Base-by-base conservation (phyloP, 2,113 vertebrate genomes). In the Bambusicola thoracicus region DNA sequence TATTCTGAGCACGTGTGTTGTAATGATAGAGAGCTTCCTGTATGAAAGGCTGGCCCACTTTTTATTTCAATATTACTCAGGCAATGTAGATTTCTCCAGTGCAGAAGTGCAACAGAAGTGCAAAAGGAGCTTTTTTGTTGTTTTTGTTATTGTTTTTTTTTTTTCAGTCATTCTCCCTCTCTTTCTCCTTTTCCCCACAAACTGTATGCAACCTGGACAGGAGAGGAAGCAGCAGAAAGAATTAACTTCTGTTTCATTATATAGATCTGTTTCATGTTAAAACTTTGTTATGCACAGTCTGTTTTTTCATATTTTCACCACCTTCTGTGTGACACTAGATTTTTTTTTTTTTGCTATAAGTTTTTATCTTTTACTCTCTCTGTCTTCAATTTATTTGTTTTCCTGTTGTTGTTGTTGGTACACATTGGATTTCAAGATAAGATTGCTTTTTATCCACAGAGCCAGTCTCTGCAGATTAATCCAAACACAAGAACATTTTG, bases 391-490 rank as follows among this genome's bases (percentile, higher is more conserved):
- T 86, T 49, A 2, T 59, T 89, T 95, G 27, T 68, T 92, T 84
- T 75, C 30, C 2, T 34, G 36, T 82, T 89, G 43, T 82, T 89
- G 43, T 80, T 29, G 4, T 44, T 63, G 30, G 5, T n/a, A 77
- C 85, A 41, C 75, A 43, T 38, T 69, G 81, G 81, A 85, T 89
- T 95, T 92, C 46, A 70, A 59, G 11, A 80, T 11, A n/a, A 93
- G 94, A 89, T 93, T 94, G 78, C 21, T 89, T 92, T 90, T 77
- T 80, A 61, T 63, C 55, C 25, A 16, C n/a, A 74, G 59, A 92
- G 46, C n/a, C 46, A 18, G 25, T 85, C 29, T 81, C 75, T 38
- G 30, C 38, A 85, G 85, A 89, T 59, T 77, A 83, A 85, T 89
- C 10, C 59, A 80, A 66, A 70, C 25, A 67, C 17, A 79, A 38